Base-by-base conservation (phyloP, 1,140 invertebrate genomes). In the Drosophila bocki region DNA sequence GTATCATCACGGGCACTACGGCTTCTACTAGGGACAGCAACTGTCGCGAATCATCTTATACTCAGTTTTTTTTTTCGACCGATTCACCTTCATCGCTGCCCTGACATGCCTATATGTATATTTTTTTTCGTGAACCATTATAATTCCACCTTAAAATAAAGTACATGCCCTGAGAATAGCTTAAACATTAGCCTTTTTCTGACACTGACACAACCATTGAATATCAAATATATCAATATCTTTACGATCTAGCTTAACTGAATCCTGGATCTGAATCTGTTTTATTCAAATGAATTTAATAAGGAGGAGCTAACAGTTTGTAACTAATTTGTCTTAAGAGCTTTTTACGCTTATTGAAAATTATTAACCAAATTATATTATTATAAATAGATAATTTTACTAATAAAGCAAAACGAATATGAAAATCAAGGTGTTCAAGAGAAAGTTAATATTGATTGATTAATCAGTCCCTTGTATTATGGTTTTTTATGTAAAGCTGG, bases 1-100 rank as follows among this genome's bases (percentile, higher is more conserved):
- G 2, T 85, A 87, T 37, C 83, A 87, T 33, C 85, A 90, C 44
- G 88, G 84, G 17, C 86, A 92, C 77, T 84, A 88, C 57, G 79
- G 83, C 42, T 88, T 76, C 58, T 91, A 92, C 64, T 92, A 68
- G 42, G 41, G 37, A 17, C 29, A 48, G 19, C 41, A 57, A 19
- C 42, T 35, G 5, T 32, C 72, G 54, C 41, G 17, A 9, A 68
- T 76, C 60, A 53, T 69, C 22, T 39, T 53, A 22, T 39, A 56
- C 42, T 56, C 58, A 22, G 19, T 41, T 64, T 70, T 72, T 72
- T 60, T 72, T 71, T 29, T 72, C 39, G 44, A 74, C 41, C 70
- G 68, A 69, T 74, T 42, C 70, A 74, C 39, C 32, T 50, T 78
- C 75, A 77, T 78, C 65, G 32, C 72, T 12, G 48, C 75, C 54